A percentile compares a stretch with the other conserved stretches of the same genome.
phyloP scores from a whole-genome alignment of 2,797 vertebrate species.

The Fringilla coelebs region DNA sequence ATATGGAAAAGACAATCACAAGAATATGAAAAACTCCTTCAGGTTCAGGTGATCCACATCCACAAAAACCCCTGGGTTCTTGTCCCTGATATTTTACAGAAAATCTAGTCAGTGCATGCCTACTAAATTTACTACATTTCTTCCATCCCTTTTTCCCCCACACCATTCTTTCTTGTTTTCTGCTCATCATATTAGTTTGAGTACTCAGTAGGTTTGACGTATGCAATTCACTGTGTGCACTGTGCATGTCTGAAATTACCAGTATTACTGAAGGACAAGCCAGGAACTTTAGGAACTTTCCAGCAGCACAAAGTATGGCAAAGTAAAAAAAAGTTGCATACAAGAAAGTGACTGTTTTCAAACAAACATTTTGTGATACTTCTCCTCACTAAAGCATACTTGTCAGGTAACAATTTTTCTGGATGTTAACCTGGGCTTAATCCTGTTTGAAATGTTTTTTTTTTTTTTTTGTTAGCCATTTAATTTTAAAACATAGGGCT shows the following conservation, averaged over 20 bases:
- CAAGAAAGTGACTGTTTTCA: not conserved
- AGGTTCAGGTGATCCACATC: not conserved
- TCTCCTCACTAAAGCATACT: not conserved
- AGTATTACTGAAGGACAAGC: not conserved
- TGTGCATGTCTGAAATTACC: not conserved
- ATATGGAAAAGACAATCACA: not conserved
- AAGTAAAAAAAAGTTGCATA: not conserved
- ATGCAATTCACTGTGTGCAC: not conserved
- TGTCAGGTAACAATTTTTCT: not conserved
- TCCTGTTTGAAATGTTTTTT: not conserved
- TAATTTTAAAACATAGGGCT: not conserved
- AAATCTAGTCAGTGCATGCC: not conserved
- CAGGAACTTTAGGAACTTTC: not conserved
- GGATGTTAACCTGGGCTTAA: not conserved
- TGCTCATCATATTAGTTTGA: not conserved
- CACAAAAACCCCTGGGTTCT: not conserved
- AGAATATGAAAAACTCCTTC: not conserved
- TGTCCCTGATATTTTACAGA: not conserved
- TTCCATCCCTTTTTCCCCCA: accelerated
- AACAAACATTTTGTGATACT: not conserved
- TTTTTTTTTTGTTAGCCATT: not conserved
- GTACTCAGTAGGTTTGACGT: not conserved
- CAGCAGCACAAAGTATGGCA: not conserved
- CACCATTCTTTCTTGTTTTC: not conserved
- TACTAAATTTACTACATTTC: not conserved